Percentiles rank a stretch among this genome's conserved stretches.
These are phyloP conservation scores for Dasyprocta punctata DNA, from an alignment of 2,113 vertebrate species.

Conservation along the genomic window DNA sequence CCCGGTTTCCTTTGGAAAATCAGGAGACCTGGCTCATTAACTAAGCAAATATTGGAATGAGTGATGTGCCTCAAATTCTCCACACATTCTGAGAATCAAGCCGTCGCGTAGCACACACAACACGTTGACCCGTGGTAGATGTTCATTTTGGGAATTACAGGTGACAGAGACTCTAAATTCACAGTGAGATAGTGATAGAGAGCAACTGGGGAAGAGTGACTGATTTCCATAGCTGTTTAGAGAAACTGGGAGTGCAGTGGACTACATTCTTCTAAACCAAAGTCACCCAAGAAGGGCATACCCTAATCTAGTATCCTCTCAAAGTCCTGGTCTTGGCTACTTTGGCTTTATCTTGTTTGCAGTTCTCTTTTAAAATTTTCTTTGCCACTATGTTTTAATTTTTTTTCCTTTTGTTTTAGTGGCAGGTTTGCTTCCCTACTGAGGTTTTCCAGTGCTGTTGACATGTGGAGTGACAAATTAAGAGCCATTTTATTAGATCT, in stretches of 20 bases:
- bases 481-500: background rate
- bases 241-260: background rate
- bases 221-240: background rate
- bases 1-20: slow-evolving; percentile 24
- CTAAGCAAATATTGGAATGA: background rate
- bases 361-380: background rate
- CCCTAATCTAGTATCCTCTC: background rate
- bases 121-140: background rate
- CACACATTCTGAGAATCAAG: background rate
- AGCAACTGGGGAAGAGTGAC: background rate
- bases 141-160: background rate
- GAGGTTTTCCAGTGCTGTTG: background rate
- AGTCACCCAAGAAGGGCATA: background rate
- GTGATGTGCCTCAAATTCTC: background rate
- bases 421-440: background rate
- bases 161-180: background rate
- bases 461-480: background rate
- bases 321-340: background rate
- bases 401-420: slow-evolving; percentile 10
- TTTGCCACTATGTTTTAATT: background rate
- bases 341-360: background rate
- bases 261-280: background rate
- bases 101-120: background rate
- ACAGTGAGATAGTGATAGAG: background rate
- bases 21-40: background rate